phyloP scores from a whole-genome alignment of 2,797 vertebrate species.

The Gallinago stenura region DNA sequence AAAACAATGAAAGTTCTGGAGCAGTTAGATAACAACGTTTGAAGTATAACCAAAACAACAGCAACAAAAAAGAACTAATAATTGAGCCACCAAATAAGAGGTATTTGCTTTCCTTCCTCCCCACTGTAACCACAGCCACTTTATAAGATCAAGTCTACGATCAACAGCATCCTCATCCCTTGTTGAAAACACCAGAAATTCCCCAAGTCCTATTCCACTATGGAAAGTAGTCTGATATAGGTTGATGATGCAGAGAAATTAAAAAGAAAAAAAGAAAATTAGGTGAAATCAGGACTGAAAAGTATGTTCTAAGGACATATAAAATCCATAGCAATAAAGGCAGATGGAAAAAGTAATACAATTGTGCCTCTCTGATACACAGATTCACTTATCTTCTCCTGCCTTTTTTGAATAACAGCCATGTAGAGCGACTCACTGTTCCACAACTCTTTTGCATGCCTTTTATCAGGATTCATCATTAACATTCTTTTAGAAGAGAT shows the following conservation, averaged over 20 bases:
- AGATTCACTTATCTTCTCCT: not conserved
- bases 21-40: not conserved
- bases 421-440: not conserved
- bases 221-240: not conserved
- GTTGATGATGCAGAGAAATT: not conserved
- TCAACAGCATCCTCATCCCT: not conserved
- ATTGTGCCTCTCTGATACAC: not conserved
- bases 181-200: not conserved
- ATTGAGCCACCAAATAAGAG: not conserved
- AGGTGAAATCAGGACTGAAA: not conserved
- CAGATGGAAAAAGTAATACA: not conserved
- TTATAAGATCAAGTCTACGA: not conserved
- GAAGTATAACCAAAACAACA: not conserved
- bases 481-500: not conserved
- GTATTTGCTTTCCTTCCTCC: not conserved
- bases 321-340: not conserved
- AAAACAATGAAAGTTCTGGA: not conserved
- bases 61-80: not conserved
- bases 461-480: not conserved
- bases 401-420: not conserved
- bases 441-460: not conserved
- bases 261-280: not conserved
- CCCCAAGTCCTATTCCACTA: not conserved
- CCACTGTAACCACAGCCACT: not conserved
- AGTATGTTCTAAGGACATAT: not conserved